Conservation (phyloP, 2,797 vertebrate species). For the Enoplosus armatus region DNA sequence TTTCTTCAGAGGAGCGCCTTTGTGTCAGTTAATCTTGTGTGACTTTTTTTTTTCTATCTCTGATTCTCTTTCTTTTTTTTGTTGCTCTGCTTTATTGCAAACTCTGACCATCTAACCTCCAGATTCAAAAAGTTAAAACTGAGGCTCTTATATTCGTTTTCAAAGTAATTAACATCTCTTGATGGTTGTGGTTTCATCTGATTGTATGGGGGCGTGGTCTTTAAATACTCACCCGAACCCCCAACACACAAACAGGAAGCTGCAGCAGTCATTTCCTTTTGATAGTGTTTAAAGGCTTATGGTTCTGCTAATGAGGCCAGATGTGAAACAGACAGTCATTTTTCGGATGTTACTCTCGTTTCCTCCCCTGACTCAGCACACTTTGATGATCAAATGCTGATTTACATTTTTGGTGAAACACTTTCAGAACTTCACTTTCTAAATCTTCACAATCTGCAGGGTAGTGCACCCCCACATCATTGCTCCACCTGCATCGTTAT, state of each 20-base stretch:
- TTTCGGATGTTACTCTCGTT: slow-evolving; percentile 27
- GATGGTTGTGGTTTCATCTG: slow-evolving; percentile 36
- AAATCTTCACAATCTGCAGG: slow-evolving; percentile 3
- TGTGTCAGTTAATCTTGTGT: slow-evolving; percentile 54
- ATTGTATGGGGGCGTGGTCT: slow-evolving; percentile 32
- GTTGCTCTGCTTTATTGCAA: slow-evolving; percentile 12
- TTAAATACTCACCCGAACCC: slow-evolving; percentile 21
- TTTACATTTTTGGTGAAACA: slow-evolving; percentile 16
- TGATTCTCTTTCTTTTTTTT: slow-evolving; percentile 4
- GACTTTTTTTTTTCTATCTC: slow-evolving; percentile 55
- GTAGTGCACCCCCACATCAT: not conserved
- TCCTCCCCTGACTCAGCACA: slow-evolving; percentile 13
- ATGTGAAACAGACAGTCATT: slow-evolving; percentile 45
- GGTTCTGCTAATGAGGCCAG: slow-evolving; percentile 56
- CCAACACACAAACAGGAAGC: slow-evolving; percentile 58
- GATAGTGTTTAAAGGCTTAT: slow-evolving; percentile 38
- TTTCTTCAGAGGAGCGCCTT: slow-evolving; percentile 72
- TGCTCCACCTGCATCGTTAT: slow-evolving; percentile 5
- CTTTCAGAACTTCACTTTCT: not conserved
- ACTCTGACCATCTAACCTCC: not conserved
- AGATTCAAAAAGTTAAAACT: slow-evolving; percentile 20
- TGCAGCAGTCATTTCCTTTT: slow-evolving; percentile 50
- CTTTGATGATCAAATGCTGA: slow-evolving; percentile 26
- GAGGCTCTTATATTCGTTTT: not conserved
- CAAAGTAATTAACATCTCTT: slow-evolving; percentile 20